phyloP scores from a whole-genome alignment of 2,797 vertebrate genomes.

The Sebastes variabilis region DNA sequence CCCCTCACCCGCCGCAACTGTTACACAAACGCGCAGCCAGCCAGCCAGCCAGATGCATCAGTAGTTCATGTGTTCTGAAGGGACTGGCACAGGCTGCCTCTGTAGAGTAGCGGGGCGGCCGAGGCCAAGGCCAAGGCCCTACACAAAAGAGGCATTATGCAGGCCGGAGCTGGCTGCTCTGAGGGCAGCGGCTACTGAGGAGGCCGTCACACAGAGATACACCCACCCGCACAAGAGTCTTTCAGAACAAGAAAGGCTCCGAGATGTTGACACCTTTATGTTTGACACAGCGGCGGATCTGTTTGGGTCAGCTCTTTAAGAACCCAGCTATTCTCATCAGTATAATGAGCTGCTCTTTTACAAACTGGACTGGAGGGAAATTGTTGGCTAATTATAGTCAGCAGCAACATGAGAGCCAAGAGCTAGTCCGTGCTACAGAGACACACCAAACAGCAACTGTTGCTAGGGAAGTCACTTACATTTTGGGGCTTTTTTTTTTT shows the following conservation, averaged over 20 bases:
- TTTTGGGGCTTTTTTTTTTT: slow-evolving; percentile 14
- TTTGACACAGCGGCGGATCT: slow-evolving; percentile 40
- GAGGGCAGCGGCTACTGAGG: slow-evolving; percentile 57
- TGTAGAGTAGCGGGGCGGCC: slow-evolving; percentile 65
- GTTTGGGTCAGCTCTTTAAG: slow-evolving; percentile 26
- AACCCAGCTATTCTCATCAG: slow-evolving; percentile 26
- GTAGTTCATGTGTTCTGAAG: slow-evolving; percentile 72
- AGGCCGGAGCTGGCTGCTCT: slow-evolving; percentile 42
- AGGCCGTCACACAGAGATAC: slow-evolving; percentile 51
- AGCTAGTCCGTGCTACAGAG: slow-evolving; percentile 19
- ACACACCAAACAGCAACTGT: slow-evolving; percentile 71
- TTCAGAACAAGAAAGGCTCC: slow-evolving; percentile 54
- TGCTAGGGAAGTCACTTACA: slow-evolving; percentile 59
- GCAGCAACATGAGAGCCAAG: slow-evolving; percentile 57
- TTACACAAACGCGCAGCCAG: slow-evolving; percentile 34
- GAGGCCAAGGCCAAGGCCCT: slow-evolving; percentile 50
- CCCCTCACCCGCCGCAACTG: slow-evolving; percentile 23
- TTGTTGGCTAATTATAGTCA: slow-evolving; percentile 74
- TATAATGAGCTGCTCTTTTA: slow-evolving; percentile 44
- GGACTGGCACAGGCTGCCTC: slow-evolving; percentile 84
- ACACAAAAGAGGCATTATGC: slow-evolving; percentile 81
- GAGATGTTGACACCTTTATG: slow-evolving; percentile 68
- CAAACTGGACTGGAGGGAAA: slow-evolving; percentile 42
- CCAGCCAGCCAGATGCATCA: slow-evolving; percentile 59
- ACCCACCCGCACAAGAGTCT: slow-evolving; percentile 51